Conservation (phyloP, 1,140 invertebrate species). For the Halotydeus destructor region DNA sequence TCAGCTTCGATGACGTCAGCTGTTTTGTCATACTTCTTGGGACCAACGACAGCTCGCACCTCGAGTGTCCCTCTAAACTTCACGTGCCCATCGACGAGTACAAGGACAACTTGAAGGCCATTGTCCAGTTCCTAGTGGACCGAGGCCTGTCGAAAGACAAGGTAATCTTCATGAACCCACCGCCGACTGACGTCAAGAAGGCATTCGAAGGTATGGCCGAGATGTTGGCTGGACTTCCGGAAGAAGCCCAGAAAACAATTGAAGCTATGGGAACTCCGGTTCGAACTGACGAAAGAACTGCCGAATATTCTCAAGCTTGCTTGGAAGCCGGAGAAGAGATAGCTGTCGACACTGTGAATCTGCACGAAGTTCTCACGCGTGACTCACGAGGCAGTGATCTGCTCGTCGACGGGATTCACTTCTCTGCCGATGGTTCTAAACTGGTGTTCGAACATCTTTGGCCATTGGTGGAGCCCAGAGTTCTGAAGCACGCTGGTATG, state of each 20-base stretch:
- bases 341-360: constrained; percentile 18
- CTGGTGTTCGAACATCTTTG: constrained; percentile 10
- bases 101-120: constrained; percentile 20
- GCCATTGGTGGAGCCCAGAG: too few species aligned
- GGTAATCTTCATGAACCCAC: constrained; percentile 24
- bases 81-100: constrained; percentile 26
- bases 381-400: constrained; percentile 14
- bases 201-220: constrained; percentile 19
- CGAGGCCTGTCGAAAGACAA: constrained; percentile 21
- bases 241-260: too few species aligned
- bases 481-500: too few species aligned
- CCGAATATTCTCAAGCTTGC: constrained; percentile 19
- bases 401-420: constrained; percentile 17
- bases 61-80: constrained; percentile 19
- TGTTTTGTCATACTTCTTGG: constrained; percentile 25
- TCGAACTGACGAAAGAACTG: constrained; percentile 11
- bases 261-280: neutral
- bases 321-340: constrained; percentile 15
- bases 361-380: constrained; percentile 21
- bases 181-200: constrained; percentile 20
- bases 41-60: constrained; percentile 24
- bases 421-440: constrained; percentile 11
- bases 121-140: constrained; percentile 23
- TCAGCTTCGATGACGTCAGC: constrained; percentile 18
- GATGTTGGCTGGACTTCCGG: constrained; percentile 6